Percentiles rank a stretch among this genome's conserved stretches.
These are phyloP conservation scores for Petrocephalus sullivani DNA, from an alignment of 2,797 vertebrate species.

Conservation along the genomic window DNA sequence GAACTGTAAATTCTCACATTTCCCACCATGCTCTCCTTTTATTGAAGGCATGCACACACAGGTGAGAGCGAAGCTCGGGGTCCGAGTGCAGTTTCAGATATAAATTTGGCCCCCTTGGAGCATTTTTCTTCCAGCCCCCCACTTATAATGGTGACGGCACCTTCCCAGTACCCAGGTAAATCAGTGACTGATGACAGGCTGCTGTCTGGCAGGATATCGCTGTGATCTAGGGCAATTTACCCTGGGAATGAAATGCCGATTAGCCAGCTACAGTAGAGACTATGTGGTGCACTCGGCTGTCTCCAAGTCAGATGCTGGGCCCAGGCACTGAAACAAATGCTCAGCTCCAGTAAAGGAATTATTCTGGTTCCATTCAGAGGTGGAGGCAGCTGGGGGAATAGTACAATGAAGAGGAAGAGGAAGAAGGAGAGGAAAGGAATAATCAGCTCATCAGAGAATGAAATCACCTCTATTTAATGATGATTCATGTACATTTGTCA, in stretches of 20 bases:
- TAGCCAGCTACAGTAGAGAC: background rate
- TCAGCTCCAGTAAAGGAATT: background rate
- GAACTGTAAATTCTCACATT: background rate
- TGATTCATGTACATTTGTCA: background rate
- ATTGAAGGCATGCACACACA: background rate
- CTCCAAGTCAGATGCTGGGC: background rate
- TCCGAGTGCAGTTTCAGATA: background rate
- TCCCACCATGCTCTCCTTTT: background rate
- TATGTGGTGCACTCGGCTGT: background rate
- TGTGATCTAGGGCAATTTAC: constrained; percentile 2
- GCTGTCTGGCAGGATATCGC: background rate
- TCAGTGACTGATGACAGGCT: background rate
- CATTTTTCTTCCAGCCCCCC: background rate
- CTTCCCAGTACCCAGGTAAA: background rate
- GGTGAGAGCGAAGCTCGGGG: background rate
- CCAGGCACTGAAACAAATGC: background rate
- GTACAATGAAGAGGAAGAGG: background rate
- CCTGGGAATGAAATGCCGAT: background rate
- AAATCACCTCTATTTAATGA: background rate
- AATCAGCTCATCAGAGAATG: background rate
- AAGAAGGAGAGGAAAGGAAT: background rate
- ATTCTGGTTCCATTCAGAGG: background rate
- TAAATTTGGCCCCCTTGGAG: background rate
- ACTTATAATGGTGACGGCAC: background rate
- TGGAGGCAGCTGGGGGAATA: background rate